Evolutionary conservation across 1,140 invertebrate species (phyloP), one percentile per base, ranked within the genome.

Genomic region (Galendromus occidentalis): DNA sequence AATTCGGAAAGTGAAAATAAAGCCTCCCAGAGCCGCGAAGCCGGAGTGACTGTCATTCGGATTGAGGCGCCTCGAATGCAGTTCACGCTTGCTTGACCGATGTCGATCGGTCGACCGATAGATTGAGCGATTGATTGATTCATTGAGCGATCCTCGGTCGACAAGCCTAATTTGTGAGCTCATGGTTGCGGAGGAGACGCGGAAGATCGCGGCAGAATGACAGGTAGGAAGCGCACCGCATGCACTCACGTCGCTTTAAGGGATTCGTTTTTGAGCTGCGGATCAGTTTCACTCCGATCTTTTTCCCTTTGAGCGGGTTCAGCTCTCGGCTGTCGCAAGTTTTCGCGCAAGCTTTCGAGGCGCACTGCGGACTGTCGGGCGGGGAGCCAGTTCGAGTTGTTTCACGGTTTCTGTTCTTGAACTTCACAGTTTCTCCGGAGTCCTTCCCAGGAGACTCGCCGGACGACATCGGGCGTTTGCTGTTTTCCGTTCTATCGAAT

Each of bases 1-100:
- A 9, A 6, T 39, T 9, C 4, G 44, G 42, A 28, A 64, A 63
- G 65, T 22, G 47, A 42, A 29, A 67, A 18, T 64, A n/a, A 67
- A 22, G 69, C 28, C 39, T 39, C 28, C 42, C 39, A 14, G 33
- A 12, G 28, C 64, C 0, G 14, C 30, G 41, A 20, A 51, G 30
- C 44, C 18, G 55, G 29, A 33, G 22, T 30, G 51, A 44, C 59
- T 44, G 47, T 20, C 14, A n/a, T 7, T 39, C n/a, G 17, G 59
- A 55, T 55, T n/a, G 18, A n/a, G 7, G n/a, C 30, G 45, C 30
- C 59, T 51, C 29, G 41, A 64, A 64, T 22, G 33, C 4, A 39
- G 33, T 39, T 39, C 4, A 6, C 9, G 4, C 9, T 4, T 6
- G 33, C 33, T 39, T 39, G 33, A 39, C 9, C 33, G 33, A 39